Base-by-base conservation (phyloP, 1,140 invertebrate species). In the Aphis craccivora region DNA sequence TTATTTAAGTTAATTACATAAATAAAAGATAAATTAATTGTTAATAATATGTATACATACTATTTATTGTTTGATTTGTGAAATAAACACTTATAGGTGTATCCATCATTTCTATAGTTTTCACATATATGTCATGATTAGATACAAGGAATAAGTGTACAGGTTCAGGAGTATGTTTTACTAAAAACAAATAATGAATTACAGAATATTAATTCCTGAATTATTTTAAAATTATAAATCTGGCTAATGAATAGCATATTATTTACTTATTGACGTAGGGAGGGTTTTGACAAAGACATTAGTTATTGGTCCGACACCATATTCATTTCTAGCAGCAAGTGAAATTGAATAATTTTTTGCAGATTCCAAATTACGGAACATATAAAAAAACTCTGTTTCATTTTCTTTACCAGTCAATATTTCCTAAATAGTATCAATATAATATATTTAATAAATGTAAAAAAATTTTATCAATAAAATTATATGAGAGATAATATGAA, bases 311-410 rank as follows among this genome's bases (percentile, higher is more conserved):
- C 98, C 98, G 94, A 97, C 97, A 0, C 98, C 98, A 43, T 97
- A 96, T 2, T 96, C 96, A 95, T 99, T 99, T 94, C 97, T 96
- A 96, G 98, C 98, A 0, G 97, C 96, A 22, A 99, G 96, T 7
- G 97, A 96, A 5, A 99, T 95, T 18, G 96, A 96, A 95, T 99
- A 99, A 94, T 97, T 97, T 25, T 96, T 96, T n/a, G 96, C 96
- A 0, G 98, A 96, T 94, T 96, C 95, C 43, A 99, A 95, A 94
- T 97, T 97, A 96, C 97, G 96, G 94, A 98, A 97, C 96, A 98
- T 97, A 95, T 98, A 98, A 90, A 93, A 90, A n/a, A 88, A 51
- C 90, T 86, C 81, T 18, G 45, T 86, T 81, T 60, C 35, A 83
- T 84, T 55, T 84, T 93, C 93, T 67, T 88, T 93, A n/a, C 53